Conservation (phyloP, 2,797 vertebrate genomes). For the Crax fasciolata region DNA sequence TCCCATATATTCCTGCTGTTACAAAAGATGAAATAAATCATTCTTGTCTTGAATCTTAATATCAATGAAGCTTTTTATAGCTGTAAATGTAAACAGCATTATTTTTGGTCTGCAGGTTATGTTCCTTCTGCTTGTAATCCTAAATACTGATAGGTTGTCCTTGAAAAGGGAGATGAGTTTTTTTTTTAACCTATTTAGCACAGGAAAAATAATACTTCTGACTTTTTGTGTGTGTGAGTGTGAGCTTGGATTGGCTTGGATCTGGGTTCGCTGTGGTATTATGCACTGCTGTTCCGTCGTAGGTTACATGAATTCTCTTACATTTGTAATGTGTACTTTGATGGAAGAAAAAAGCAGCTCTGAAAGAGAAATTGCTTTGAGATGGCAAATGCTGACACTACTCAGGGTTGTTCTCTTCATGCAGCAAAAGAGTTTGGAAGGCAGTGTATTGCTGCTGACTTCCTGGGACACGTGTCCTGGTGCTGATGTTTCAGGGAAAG, state of each 20-base stretch:
- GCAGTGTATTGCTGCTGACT: background rate
- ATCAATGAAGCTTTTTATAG: background rate
- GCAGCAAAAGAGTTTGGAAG: background rate
- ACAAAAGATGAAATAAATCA: background rate
- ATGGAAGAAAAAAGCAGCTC: background rate
- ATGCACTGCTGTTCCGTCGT: background rate
- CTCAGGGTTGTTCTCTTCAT: background rate
- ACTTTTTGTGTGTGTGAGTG: background rate
- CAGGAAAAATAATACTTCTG: background rate
- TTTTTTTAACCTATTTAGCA: background rate
- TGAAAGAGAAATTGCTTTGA: background rate
- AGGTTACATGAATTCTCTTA: background rate
- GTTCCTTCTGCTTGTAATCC: background rate
- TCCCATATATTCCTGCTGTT: background rate
- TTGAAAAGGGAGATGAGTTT: background rate
- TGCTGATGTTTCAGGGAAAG: background rate
- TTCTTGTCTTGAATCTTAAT: background rate
- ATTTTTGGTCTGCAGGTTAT: background rate
- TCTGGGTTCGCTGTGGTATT: background rate
- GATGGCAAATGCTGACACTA: background rate
- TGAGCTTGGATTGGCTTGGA: background rate
- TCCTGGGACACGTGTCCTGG: background rate
- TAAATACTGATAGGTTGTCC: background rate
- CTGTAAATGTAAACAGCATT: background rate
- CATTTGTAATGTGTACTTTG: background rate